Base-by-base conservation (phyloP, 1,140 invertebrate genomes). In the Radopholus similis region DNA sequence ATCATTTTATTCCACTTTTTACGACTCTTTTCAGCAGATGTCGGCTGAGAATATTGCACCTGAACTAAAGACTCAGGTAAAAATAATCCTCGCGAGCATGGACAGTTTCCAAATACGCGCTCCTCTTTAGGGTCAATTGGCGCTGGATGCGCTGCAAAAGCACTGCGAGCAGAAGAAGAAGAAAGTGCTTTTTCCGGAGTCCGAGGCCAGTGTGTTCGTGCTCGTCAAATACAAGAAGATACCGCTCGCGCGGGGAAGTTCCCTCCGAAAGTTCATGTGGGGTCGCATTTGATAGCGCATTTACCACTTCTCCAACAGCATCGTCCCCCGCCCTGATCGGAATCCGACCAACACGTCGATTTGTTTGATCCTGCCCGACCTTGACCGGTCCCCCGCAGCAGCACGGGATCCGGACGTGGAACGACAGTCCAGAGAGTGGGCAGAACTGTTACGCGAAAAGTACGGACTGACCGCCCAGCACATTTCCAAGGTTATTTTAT, bases 281-380 rank as follows among this genome's bases (percentile, higher is more conserved):
- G 71, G 54, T 62, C 32, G 5, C 8, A 11, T 44, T 13, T 2
- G 18, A 0, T 5, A 11, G 3, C n/a, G 26, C 1, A 13, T 37
- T 58, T 38, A 9, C 28, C 15, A 37, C 42, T 57, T 18, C 18
- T n/a, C 35, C 32, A 64, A 72, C 64, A 78, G 75, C 21, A 37
- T 38, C 13, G 34, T 77, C 0, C 74, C 68, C 6, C 53, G 57
- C 53, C 34, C 74, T 13, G 73, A 75, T 6, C 35, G 55, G 59
- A 59, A 38, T 5, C 63, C 75, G 6, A 47, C 32, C 26, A 75
- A 78, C 34, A 62, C 70, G 8, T 62, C 70, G 13, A 51, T 75
- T 42, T 75, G 73, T 47, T 38, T 75, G n/a, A 75, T 75, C 54
- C 44, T 75, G 23, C 70, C 75, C 8, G 73, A 75, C 37, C 47